Evolutionary conservation across 1,140 invertebrate genomes (phyloP).

Genomic region (Drosophila sturtevanti): DNA sequence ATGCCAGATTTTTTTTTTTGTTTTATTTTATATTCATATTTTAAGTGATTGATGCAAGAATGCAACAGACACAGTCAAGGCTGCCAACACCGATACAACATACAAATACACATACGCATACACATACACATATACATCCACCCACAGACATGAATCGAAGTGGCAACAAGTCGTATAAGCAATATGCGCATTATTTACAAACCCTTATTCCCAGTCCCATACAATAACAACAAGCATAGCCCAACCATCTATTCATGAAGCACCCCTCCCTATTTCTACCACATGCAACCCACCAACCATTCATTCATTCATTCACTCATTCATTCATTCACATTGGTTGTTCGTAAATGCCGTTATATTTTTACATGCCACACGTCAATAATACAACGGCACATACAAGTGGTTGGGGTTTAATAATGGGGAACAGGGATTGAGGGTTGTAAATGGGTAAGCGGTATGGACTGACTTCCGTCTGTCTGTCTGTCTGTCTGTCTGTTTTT

Average conservation of each 20-base stretch:
- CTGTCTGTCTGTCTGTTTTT: neutral
- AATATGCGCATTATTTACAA: conserved; percentile 56
- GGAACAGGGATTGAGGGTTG: neutral
- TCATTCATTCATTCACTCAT: neutral
- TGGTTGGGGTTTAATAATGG: neutral
- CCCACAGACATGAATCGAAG: neutral
- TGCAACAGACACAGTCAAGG: neutral
- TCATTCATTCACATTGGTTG: conserved; percentile 20
- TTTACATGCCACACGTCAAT: conserved; percentile 53
- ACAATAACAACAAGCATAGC: no score
- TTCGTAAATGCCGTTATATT: conserved; percentile 47
- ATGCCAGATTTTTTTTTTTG: neutral
- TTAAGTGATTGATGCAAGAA: neutral
- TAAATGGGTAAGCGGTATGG: neutral
- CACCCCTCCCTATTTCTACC: no score
- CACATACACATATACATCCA: neutral
- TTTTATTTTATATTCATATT: neutral
- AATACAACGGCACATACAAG: conserved; percentile 28
- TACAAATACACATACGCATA: neutral
- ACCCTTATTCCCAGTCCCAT: neutral
- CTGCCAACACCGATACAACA: neutral
- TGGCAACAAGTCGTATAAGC: conserved; percentile 55
- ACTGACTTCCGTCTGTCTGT: neutral
- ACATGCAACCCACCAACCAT: neutral
- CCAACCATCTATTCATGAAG: neutral